phyloP scores from a whole-genome alignment of 2,888 invertebrate species.

The Cantharis lateralis region DNA sequence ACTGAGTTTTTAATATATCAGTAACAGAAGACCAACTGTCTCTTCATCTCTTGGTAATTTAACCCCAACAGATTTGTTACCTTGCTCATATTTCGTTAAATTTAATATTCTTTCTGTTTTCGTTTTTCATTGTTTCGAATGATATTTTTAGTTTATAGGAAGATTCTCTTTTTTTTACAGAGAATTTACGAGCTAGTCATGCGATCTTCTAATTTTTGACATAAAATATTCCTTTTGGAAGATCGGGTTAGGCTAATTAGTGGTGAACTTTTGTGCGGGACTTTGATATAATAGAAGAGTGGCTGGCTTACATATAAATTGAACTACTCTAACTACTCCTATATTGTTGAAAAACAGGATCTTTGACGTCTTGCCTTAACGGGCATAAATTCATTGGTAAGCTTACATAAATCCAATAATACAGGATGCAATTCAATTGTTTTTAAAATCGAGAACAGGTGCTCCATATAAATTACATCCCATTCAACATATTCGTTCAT shows the following conservation, averaged over 20 bases:
- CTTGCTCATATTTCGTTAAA: background rate
- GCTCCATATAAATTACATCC: constrained; percentile 38
- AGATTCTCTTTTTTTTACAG: background rate
- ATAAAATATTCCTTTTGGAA: background rate
- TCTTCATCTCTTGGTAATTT: background rate
- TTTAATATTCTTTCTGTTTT: background rate
- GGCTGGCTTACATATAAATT: background rate
- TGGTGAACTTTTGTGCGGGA: background rate
- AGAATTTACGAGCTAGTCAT: background rate
- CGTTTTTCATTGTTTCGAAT: background rate
- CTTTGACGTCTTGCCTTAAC: constrained; percentile 28
- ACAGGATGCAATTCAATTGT: constrained; percentile 40
- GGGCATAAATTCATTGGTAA: constrained; percentile 16
- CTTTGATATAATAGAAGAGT: background rate
- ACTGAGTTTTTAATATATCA: background rate
- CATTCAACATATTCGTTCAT: constrained; percentile 38
- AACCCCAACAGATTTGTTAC: background rate
- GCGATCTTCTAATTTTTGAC: background rate
- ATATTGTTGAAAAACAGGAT: constrained; percentile 8
- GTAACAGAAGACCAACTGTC: background rate
- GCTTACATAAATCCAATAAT: constrained; percentile 28
- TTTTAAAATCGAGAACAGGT: constrained; percentile 32
- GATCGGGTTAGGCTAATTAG: background rate
- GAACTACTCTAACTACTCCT: background rate
- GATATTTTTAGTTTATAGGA: background rate